phyloP scores from a whole-genome alignment of 2,113 vertebrate genomes.

The Amia ocellicauda region DNA sequence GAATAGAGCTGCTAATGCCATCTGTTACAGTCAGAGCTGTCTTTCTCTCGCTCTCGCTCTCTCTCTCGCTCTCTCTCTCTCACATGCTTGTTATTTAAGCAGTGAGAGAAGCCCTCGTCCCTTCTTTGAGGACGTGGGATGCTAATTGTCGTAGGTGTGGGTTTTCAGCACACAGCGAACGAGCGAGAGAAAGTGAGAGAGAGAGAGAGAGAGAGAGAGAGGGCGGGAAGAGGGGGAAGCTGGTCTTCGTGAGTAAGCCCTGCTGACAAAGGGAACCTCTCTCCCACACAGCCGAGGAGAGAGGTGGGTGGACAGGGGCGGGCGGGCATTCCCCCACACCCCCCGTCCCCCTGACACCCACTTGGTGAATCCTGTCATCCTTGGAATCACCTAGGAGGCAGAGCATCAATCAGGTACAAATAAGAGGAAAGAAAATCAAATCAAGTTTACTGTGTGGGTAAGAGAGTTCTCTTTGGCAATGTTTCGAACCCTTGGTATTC shows the following conservation, averaged over 20 bases:
- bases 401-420: too few species aligned
- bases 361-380: slow-evolving; percentile 46
- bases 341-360: slow-evolving; percentile 54
- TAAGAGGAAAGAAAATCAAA: too few species aligned
- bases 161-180: slow-evolving; percentile 48
- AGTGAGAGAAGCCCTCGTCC: slow-evolving; percentile 59
- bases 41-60: slow-evolving; percentile 55
- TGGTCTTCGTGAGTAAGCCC: slow-evolving; percentile 57
- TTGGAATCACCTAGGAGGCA: slow-evolving; percentile 4
- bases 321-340: slow-evolving; percentile 65
- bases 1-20: slow-evolving; percentile 81
- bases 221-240: slow-evolving; percentile 33
- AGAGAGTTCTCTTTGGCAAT: too few species aligned
- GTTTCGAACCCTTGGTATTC: too few species aligned
- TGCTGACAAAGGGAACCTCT: slow-evolving; percentile 67
- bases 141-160: slow-evolving; percentile 67
- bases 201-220: slow-evolving; percentile 44
- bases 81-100: slow-evolving; percentile 63
- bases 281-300: slow-evolving; percentile 62
- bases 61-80: slow-evolving; percentile 66
- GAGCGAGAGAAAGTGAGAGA: slow-evolving; percentile 28
- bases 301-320: slow-evolving; percentile 52
- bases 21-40: slow-evolving; percentile 71
- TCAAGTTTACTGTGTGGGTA: too few species aligned
- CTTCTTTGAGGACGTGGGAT: slow-evolving; percentile 61